These are phyloP conservation scores for Psittacara wagleri DNA, from an alignment of 2,113 vertebrate species.

Conservation along the genomic window DNA sequence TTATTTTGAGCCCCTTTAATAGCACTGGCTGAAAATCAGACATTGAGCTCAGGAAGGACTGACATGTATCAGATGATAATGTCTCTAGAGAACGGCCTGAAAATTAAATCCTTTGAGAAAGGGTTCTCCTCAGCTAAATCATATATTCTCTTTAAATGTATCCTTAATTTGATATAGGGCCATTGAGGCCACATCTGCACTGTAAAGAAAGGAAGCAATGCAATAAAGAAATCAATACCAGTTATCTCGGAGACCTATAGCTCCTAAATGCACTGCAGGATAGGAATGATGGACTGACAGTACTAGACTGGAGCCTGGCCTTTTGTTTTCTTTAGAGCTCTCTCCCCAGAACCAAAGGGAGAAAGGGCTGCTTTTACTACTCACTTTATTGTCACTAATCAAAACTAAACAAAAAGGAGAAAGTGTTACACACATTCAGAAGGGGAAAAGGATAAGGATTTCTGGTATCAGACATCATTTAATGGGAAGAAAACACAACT, in stretches of 20 bases:
- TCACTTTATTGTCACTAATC: background rate
- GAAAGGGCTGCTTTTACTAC: background rate
- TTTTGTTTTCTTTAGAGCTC: constrained; percentile 2
- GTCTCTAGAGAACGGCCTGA: background rate
- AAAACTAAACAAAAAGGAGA: background rate
- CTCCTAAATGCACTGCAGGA: background rate
- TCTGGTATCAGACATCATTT: background rate
- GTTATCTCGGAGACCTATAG: constrained; percentile 40
- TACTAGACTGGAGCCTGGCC: background rate
- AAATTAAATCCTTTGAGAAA: constrained; percentile 48
- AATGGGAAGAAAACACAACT: background rate
- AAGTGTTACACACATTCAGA: background rate
- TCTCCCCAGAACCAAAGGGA: background rate
- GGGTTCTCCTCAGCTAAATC: background rate
- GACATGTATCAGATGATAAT: constrained; percentile 8
- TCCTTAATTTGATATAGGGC: constrained; percentile 54
- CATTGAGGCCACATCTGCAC: constrained; percentile 30
- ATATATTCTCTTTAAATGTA: constrained; percentile 35
- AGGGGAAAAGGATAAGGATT: background rate
- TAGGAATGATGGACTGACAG: background rate
- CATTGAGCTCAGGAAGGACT: background rate
- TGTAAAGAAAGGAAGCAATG: constrained; percentile 35
- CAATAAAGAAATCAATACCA: constrained; percentile 52
- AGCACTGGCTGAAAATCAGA: background rate
- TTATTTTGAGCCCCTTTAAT: background rate